phyloP scores from a whole-genome alignment of 1,140 invertebrate species.

The Drosophila sp. region DNA sequence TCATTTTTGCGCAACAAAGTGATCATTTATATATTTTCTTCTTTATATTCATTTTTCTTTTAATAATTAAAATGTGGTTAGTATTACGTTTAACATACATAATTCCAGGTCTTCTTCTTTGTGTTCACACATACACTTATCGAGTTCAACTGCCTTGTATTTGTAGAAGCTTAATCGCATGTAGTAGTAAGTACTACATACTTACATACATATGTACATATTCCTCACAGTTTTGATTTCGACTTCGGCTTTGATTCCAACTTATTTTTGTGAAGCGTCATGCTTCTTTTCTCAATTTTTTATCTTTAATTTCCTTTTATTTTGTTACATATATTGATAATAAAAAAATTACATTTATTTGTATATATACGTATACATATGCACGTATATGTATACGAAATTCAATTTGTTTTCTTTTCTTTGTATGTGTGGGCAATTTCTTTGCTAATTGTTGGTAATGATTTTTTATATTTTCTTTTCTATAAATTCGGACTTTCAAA shows the following conservation, averaged over 20 bases:
- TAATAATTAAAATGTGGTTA: conserved; percentile 43
- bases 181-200: conserved; percentile 22
- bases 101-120: conserved; percentile 30
- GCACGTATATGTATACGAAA: conserved; percentile 58
- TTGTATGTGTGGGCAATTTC: conserved; percentile 56
- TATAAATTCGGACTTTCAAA: conserved; percentile 79
- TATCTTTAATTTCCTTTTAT: conserved; percentile 28
- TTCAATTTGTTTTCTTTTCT: conserved; percentile 23
- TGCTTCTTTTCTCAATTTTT: conserved; percentile 8
- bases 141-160: conserved; percentile 27
- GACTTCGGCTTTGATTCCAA: conserved; percentile 24
- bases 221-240: conserved; percentile 37
- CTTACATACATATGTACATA: conserved; percentile 32
- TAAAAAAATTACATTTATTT: conserved; percentile 64
- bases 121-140: conserved; percentile 23
- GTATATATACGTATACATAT: conserved; percentile 26
- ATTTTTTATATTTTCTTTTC: conserved; percentile 31
- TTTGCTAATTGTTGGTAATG: conserved; percentile 61
- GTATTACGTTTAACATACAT: conserved; percentile 54
- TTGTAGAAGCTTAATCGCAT: conserved; percentile 25
- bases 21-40: conserved; percentile 16
- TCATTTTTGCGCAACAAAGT: conserved; percentile 14
- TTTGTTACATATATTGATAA: conserved; percentile 54
- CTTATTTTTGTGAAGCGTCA: background rate
- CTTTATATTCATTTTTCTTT: conserved; percentile 9